Percentiles rank a stretch among this genome's conserved stretches.
These are phyloP conservation scores for Tetranychus urticae DNA, from an alignment of 1,140 invertebrate species.

Conservation along the genomic window DNA sequence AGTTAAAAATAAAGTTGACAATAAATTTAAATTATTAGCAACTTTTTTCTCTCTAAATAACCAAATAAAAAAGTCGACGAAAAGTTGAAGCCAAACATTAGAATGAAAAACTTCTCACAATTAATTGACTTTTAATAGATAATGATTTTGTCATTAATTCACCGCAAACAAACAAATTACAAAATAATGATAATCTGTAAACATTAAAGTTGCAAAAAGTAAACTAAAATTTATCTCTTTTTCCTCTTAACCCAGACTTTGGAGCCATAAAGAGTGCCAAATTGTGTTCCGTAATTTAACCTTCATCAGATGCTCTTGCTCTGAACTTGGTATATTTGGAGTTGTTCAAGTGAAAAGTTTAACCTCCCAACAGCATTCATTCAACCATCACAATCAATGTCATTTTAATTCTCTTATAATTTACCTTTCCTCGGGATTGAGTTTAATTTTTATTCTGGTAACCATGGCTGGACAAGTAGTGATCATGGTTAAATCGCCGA, in stretches of 20 bases:
- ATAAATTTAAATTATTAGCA: no score
- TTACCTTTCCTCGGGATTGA: background rate
- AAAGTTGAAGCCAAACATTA: no score
- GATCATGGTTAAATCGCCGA: background rate
- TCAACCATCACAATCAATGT: background rate
- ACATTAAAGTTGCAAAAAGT: no score
- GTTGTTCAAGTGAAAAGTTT: background rate
- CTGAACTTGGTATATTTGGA: constrained; percentile 1
- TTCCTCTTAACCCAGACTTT: background rate
- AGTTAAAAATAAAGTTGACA: no score
- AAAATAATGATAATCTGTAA: no score
- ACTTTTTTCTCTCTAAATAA: no score
- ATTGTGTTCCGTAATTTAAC: background rate
- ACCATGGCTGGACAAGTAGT: background rate
- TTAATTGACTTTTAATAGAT: no score
- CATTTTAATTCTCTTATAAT: background rate
- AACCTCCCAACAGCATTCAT: background rate
- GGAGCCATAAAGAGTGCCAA: background rate
- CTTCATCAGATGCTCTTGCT: constrained; percentile 1
- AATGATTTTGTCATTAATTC: no score
- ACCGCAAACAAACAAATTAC: no score
- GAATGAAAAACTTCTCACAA: no score
- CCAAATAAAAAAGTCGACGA: no score
- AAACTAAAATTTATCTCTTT: background rate
- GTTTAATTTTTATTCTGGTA: background rate